A percentile compares a stretch with the other conserved stretches of the same genome.
These are phyloP conservation scores for Acrobasis suavella DNA, from an alignment of 2,888 invertebrate species.

Conservation along the genomic window DNA sequence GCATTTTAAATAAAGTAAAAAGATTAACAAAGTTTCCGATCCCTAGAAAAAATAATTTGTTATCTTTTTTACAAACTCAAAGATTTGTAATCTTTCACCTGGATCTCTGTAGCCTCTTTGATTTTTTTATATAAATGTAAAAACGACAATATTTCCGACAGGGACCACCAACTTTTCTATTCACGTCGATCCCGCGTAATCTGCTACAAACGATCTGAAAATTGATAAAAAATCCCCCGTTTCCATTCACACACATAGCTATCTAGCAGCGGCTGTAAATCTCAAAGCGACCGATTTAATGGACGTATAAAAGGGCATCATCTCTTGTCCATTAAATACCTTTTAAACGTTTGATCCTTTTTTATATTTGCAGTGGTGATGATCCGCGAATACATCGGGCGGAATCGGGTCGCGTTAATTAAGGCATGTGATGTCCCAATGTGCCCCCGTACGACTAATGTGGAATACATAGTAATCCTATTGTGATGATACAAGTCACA, in stretches of 20 bases:
- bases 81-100: slow-evolving; percentile 6
- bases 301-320: slow-evolving; percentile 78
- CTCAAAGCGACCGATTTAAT: slow-evolving; percentile 77
- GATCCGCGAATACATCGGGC: slow-evolving; percentile 69
- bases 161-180: slow-evolving; percentile 21
- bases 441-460: background rate
- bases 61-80: background rate
- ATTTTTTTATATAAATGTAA: slow-evolving; percentile 3
- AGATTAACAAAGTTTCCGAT: background rate
- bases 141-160: slow-evolving; percentile 10
- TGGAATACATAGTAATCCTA: slow-evolving; percentile 14
- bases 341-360: slow-evolving; percentile 82
- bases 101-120: slow-evolving; percentile 6
- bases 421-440: slow-evolving; percentile 48
- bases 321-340: slow-evolving; percentile 80
- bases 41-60: background rate
- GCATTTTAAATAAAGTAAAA: background rate
- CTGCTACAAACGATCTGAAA: slow-evolving; percentile 67
- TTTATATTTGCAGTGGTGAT: slow-evolving; percentile 75
- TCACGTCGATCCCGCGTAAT: slow-evolving; percentile 41
- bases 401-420: slow-evolving; percentile 62
- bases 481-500: slow-evolving; percentile 9
- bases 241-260: slow-evolving; percentile 60
- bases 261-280: slow-evolving; percentile 65
- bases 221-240: slow-evolving; percentile 61